Evolutionary conservation across 1,140 invertebrate genomes (phyloP).

Genomic region (Tetranychus urticae): DNA sequence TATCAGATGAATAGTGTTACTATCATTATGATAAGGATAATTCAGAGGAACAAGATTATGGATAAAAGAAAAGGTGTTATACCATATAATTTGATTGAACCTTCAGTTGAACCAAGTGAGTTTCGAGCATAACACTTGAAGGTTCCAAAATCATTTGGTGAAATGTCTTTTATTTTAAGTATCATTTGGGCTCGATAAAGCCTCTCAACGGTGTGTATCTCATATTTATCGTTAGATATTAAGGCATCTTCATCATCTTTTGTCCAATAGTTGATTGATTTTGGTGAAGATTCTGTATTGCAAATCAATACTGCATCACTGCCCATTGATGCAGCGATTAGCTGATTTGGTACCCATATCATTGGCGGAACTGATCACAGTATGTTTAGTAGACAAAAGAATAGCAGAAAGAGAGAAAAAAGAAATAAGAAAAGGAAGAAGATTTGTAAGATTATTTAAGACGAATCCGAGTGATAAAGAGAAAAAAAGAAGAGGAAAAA

Average conservation of each 20-base stretch:
- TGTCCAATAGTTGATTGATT: constrained; percentile 16
- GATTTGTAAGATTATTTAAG: not conserved
- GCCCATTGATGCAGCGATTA: constrained; percentile 22
- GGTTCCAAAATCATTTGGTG: constrained; percentile 44
- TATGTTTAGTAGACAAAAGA: not conserved
- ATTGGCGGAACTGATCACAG: constrained; percentile 21
- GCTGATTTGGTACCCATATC: constrained; percentile 25
- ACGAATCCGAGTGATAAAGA: not conserved
- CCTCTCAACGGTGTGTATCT: constrained; percentile 11
- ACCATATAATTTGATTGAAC: constrained; percentile 68
- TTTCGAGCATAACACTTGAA: constrained; percentile 80
- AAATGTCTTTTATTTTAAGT: constrained; percentile 10
- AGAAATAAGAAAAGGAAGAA: not conserved
- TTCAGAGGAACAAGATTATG: too few relatives aligned
- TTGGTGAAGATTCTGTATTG: constrained; percentile 18
- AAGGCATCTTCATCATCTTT: constrained; percentile 14
- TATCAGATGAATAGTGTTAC: too few relatives aligned
- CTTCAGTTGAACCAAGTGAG: constrained; percentile 71
- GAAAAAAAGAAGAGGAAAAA: not conserved
- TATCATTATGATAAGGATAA: too few relatives aligned
- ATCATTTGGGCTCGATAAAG: constrained; percentile 13
- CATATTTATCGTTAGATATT: constrained; percentile 12
- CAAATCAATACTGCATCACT: constrained; percentile 22
- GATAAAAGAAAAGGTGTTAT: not conserved
- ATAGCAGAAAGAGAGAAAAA: not conserved